Percentiles rank a stretch among this genome's conserved stretches.
Conservation (phyloP, 35 echinoderm and acorn worm species). For the Ophiothrix spiculata region DNA sequence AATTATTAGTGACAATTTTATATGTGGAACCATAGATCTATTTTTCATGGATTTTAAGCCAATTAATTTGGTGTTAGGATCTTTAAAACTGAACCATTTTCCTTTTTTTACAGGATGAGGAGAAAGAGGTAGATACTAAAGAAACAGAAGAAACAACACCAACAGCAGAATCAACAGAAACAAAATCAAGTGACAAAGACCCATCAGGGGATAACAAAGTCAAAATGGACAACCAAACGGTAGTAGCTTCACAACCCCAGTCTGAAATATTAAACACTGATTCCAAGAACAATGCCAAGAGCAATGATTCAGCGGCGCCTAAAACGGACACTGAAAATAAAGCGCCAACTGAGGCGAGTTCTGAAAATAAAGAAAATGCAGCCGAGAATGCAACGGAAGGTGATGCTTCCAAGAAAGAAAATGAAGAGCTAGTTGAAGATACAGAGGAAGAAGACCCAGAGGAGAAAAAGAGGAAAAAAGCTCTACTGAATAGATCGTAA, state of each 20-base stretch:
- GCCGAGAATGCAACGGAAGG: background rate
- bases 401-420: background rate
- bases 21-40: too few species aligned
- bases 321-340: background rate
- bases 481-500: conserved; percentile 39
- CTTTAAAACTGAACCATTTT: conserved; percentile 13
- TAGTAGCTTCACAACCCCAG: background rate
- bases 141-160: conserved; percentile 8
- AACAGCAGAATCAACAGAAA: background rate
- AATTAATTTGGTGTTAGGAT: too few species aligned
- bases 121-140: conserved; percentile 43
- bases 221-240: background rate
- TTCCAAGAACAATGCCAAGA: background rate
- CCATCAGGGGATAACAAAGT: background rate
- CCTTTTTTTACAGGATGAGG: conserved; percentile 10
- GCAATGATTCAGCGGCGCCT: background rate
- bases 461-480: conserved; percentile 46
- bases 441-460: conserved; percentile 33
- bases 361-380: background rate
- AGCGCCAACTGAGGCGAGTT: background rate
- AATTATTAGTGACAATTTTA: too few species aligned
- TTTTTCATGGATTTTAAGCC: too few species aligned
- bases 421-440: conserved; percentile 11
- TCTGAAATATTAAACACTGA: background rate
- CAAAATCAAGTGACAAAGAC: too few species aligned